Evolutionary conservation across 2,888 invertebrate genomes (phyloP).

Genomic region (Acanthosoma haemorrhoidale): DNA sequence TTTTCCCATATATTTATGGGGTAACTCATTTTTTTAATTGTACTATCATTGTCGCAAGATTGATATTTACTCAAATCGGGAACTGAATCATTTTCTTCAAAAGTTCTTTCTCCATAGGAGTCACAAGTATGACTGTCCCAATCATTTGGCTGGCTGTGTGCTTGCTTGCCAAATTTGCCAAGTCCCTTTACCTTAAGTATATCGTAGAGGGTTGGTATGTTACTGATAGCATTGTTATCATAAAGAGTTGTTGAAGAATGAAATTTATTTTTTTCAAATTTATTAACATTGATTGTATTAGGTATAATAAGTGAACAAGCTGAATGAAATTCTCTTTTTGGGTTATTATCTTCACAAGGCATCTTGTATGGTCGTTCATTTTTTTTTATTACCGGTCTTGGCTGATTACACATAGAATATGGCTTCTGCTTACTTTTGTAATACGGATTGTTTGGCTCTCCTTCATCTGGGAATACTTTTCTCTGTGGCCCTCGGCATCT

Average conservation of each 20-base stretch:
- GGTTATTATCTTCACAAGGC: constrained; percentile 21
- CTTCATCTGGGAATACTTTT: not conserved
- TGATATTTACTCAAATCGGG: constrained; percentile 7
- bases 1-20: not conserved
- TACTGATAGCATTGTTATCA: not conserved
- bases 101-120: not conserved
- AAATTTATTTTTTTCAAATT: not conserved
- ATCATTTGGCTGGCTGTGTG: not conserved
- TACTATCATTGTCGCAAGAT: not conserved
- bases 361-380: constrained; percentile 13
- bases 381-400: not conserved
- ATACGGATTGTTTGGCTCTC: not conserved
- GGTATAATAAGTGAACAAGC: not conserved
- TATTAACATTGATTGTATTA: not conserved
- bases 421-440: not conserved
- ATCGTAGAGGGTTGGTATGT: not conserved
- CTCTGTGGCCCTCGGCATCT: constrained; percentile 13
- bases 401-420: constrained; percentile 16
- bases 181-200: not conserved
- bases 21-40: not conserved
- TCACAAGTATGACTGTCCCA: constrained; percentile 22
- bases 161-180: not conserved
- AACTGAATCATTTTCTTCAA: not conserved
- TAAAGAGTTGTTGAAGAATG: not conserved
- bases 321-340: not conserved